Evolutionary conservation across 2,113 vertebrate genomes (phyloP).

Genomic region (Notiomystis cincta): DNA sequence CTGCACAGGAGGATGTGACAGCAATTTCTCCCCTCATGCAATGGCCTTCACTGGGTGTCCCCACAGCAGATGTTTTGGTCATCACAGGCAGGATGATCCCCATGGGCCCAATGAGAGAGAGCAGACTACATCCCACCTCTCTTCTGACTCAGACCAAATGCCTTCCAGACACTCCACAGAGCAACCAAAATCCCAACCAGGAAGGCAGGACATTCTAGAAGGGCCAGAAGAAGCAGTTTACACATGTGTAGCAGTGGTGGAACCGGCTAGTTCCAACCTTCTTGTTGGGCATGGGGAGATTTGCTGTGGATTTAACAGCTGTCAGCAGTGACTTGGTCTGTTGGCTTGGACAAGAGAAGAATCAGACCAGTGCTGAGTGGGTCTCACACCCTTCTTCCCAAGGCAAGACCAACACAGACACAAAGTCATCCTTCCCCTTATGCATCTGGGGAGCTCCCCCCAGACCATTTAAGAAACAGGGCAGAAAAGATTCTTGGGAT

Average conservation of each 20-base stretch:
- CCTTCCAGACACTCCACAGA: background rate
- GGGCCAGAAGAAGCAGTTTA: background rate
- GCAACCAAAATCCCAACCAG: background rate
- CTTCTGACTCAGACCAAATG: background rate
- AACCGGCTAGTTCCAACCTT: background rate
- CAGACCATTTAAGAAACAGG: background rate
- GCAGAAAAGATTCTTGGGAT: background rate
- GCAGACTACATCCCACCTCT: background rate
- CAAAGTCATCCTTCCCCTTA: background rate
- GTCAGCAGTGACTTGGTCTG: background rate
- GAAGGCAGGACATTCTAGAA: background rate
- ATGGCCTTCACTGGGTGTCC: background rate
- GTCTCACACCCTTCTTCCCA: background rate
- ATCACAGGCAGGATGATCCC: background rate
- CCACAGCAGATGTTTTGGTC: background rate
- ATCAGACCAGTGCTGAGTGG: background rate
- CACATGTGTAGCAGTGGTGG: rapidly evolving
- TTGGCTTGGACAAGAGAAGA: background rate
- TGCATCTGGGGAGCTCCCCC: rapidly evolving
- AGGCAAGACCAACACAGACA: background rate
- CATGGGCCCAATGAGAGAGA: background rate
- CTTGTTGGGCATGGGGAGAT: background rate
- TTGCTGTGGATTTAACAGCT: background rate
- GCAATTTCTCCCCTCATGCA: rapidly evolving
- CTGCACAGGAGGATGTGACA: background rate